Conservation (phyloP, 1,140 invertebrate species). For the Apis mellifera region DNA sequence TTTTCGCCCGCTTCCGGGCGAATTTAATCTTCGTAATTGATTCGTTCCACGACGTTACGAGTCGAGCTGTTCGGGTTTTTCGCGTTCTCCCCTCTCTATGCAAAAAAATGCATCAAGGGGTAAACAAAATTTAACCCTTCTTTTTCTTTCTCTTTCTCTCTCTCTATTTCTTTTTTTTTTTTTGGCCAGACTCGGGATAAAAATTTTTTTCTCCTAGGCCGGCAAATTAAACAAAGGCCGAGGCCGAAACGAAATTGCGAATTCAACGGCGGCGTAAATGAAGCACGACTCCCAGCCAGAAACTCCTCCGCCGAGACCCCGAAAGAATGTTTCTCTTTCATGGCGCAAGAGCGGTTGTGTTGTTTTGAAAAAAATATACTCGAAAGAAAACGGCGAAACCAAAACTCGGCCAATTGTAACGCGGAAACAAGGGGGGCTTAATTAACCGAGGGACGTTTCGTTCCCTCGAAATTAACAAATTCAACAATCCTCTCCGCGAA, state of each 20-base stretch:
- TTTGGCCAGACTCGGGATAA: not conserved
- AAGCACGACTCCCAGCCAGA: not conserved
- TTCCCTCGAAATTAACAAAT: not conserved
- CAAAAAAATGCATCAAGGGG: not conserved
- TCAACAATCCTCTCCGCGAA: not conserved
- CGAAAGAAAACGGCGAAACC: not conserved
- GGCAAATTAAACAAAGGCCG: slow-evolving; percentile 18
- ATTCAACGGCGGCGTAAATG: not conserved
- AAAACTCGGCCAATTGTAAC: not conserved
- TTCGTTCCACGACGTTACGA: not conserved
- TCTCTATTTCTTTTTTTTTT: too few relatives aligned
- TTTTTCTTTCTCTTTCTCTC: too few relatives aligned
- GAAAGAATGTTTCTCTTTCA: not conserved
- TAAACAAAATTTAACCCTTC: slow-evolving; percentile 19
- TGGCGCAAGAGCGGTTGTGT: too few relatives aligned
- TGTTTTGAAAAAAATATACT: slow-evolving; percentile 1
- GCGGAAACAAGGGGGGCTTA: not conserved
- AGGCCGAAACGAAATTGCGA: not conserved
- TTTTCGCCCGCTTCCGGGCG: not conserved
- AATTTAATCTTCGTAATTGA: slow-evolving; percentile 35
- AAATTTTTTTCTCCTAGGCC: not conserved
- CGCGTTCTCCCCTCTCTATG: too few relatives aligned
- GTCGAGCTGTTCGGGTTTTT: not conserved
- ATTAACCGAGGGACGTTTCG: not conserved
- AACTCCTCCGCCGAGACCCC: not conserved